Base-by-base conservation (phyloP, 2,797 vertebrate genomes). In the Vespertilio murinus region DNA sequence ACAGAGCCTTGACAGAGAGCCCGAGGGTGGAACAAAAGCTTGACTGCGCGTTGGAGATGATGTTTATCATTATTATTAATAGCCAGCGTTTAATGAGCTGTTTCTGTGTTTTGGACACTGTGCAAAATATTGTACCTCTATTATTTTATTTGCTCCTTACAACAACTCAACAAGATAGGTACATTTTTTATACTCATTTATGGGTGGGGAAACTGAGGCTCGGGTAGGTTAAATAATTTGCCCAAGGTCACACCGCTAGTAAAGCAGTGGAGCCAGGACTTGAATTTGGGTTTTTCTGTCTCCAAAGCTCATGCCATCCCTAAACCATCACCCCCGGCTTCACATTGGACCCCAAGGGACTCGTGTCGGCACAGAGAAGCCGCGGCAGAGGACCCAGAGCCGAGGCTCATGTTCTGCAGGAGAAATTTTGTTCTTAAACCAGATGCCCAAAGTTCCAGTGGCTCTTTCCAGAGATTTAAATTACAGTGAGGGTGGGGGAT, bases 41-140 rank as follows among this genome's bases (percentile, higher is more conserved):
- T 88, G 18, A 5, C 70, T 67, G 47, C 81, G 67, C 35, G 17
- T 64, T 87, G 64, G 84, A 91, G 81, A 83, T 38, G 91, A 84
- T 89, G 70, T 93, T 92, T 90, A 84, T 93, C 93, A 90, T 88
- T 82, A 93, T 96, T 96, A 92, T 95, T 96, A 95, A 96, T 93
- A 84, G 93, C 69, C 56, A 65, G 84, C 45, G 84, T 78, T 97
- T 95, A 95, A 96, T 77, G 91, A 94, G 88, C 59, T 81, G 65
- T 65, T 80, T 61, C 74, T 82, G 25, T 40, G 38, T 94, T 67
- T 92, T 84, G 47, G 74, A 70, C 45, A 61, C 49, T 56, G 67
- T 82, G 87, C 73, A 83, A 90, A 96, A 75, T 95, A 83, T 40
- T 82, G 61, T 8, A 88, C 78, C 69, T 61, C 7, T 54, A 42